These are phyloP conservation scores for Poliocrania exsul DNA, from an alignment of 2,797 vertebrate species.

Conservation along the genomic window DNA sequence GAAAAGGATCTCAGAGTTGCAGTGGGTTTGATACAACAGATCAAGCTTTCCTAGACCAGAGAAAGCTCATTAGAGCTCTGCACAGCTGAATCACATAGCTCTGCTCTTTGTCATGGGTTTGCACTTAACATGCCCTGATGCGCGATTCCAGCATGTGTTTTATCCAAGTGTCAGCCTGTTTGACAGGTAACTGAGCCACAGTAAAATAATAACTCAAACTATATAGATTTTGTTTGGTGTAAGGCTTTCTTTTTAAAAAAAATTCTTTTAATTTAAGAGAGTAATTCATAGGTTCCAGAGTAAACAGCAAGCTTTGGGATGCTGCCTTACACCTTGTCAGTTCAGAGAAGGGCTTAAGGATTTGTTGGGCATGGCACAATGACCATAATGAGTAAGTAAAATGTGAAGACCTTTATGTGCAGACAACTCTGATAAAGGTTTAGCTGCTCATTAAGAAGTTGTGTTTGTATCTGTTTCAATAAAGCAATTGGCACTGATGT, in stretches of 20 bases:
- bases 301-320: neutral
- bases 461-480: neutral
- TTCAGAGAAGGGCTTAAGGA: neutral
- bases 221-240: neutral
- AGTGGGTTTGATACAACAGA: neutral
- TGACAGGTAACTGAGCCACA: conserved; percentile 35
- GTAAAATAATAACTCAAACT: conserved; percentile 18
- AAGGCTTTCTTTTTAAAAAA: neutral
- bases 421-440: neutral
- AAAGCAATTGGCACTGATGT: neutral
- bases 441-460: neutral
- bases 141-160: neutral
- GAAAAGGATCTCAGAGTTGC: neutral
- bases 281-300: neutral
- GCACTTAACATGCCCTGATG: neutral
- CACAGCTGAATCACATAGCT: neutral
- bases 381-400: neutral
- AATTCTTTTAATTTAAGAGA: neutral
- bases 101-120: conserved; percentile 8
- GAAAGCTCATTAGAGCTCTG: conserved; percentile 7
- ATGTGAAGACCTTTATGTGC: neutral
- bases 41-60: neutral
- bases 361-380: neutral
- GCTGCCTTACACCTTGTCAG: neutral
- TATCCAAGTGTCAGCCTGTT: conserved; percentile 34